These are phyloP conservation scores for Rhinella marina DNA, from an alignment of 2,797 vertebrate genomes.

Conservation along the genomic window DNA sequence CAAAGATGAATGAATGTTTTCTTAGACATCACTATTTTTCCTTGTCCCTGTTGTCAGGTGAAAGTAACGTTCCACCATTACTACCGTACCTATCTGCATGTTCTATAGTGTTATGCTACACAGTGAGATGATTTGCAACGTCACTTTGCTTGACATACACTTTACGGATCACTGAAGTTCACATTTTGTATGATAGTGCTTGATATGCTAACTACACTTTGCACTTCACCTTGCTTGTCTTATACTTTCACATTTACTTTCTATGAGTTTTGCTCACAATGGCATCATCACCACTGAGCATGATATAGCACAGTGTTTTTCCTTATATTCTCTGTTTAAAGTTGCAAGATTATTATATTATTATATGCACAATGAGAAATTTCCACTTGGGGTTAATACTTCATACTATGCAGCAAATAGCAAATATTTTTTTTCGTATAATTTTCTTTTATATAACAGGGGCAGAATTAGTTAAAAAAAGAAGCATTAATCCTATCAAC, in stretches of 20 bases:
- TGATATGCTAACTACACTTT: background rate
- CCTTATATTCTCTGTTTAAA: background rate
- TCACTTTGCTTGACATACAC: background rate
- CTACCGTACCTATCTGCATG: constrained; percentile 27
- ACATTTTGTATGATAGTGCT: background rate
- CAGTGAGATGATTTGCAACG: background rate
- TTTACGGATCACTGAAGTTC: background rate
- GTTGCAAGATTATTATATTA: background rate
- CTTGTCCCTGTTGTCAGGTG: background rate
- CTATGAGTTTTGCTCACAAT: background rate
- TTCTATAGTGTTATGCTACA: background rate
- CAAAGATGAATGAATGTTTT: background rate
- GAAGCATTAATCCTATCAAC: too few species aligned
- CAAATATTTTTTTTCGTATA: too few species aligned
- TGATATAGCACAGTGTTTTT: constrained; percentile 7
- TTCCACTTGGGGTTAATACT: too few species aligned
- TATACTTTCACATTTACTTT: background rate
- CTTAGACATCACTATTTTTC: background rate
- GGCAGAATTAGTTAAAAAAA: too few species aligned
- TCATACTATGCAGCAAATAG: too few species aligned
- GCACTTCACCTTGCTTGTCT: background rate
- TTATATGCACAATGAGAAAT: background rate
- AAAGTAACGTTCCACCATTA: background rate
- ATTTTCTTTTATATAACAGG: too few species aligned
- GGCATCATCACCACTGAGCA: constrained; percentile 21